Conservation (phyloP, 37 sponge, comb jelly and placozoan genomes). For the Hormiphora californensis region DNA sequence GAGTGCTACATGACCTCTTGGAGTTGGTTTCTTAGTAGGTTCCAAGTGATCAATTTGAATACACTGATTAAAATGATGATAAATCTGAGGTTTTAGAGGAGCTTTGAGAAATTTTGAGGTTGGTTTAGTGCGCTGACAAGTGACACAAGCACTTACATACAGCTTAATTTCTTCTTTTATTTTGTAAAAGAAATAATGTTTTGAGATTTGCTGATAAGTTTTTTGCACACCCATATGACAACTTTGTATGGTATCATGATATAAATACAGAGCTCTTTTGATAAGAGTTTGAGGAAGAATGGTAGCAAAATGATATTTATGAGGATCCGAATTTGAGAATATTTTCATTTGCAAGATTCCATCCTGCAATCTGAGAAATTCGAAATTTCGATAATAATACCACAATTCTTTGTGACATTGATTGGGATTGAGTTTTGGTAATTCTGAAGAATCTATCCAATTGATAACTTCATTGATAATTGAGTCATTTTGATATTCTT, state of each 20-base stretch:
- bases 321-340: not conserved
- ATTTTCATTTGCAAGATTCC: not conserved
- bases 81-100: constrained; percentile 4
- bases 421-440: not conserved
- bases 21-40: not conserved
- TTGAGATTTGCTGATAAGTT: not conserved
- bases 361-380: not conserved
- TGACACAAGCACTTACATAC: not conserved
- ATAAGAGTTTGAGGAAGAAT: constrained; percentile 2
- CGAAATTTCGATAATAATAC: constrained; percentile 12
- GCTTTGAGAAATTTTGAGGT: not conserved
- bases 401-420: not conserved
- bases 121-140: not conserved
- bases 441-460: not conserved
- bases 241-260: constrained; percentile 1
- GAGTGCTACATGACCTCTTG: not conserved
- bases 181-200: constrained; percentile 38
- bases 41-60: constrained; percentile 40
- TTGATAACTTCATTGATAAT: not conserved
- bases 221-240: constrained; percentile 4
- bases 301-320: not conserved
- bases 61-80: not conserved
- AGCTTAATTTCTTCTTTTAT: not conserved
- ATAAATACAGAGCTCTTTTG: not conserved
- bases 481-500: constrained; percentile 15